Conservation (phyloP, 2,888 invertebrate species). For the Pollenia griseotomentosa region DNA sequence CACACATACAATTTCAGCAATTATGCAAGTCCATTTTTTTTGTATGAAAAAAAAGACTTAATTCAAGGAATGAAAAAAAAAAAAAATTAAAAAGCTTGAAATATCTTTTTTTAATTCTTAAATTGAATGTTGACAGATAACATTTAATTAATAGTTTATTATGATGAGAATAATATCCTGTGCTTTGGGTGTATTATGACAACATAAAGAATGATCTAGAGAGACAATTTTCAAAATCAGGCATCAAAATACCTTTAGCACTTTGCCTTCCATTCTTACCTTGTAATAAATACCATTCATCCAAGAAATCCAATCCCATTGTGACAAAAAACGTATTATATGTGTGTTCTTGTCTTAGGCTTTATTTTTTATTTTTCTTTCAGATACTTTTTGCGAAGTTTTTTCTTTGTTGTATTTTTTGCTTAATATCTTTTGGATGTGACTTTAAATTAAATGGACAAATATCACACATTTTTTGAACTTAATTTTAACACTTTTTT, state of each 20-base stretch:
- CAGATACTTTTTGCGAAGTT: not conserved
- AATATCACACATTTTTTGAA: constrained; percentile 51
- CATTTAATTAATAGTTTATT: constrained; percentile 9
- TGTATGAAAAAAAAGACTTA: constrained; percentile 12
- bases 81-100: not conserved
- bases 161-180: constrained; percentile 1
- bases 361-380: constrained; percentile 14
- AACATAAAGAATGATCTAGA: not conserved
- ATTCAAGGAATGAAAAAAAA: not conserved
- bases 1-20: constrained; percentile 65
- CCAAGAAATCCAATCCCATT: constrained; percentile 82
- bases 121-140: constrained; percentile 3
- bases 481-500: constrained; percentile 43
- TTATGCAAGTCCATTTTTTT: constrained; percentile 75
- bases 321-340: constrained; percentile 28
- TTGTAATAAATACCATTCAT: constrained; percentile 84
- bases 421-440: constrained; percentile 32
- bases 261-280: constrained; percentile 77
- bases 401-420: constrained; percentile 38
- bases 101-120: constrained; percentile 1
- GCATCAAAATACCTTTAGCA: no score
- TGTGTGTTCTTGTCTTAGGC: not conserved
- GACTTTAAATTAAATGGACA: constrained; percentile 36
- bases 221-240: no score
- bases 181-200: not conserved